These are phyloP conservation scores for Theonella swinhoei DNA, from an alignment of 37 sponge, comb jelly and placozoan genomes.

Conservation along the genomic window DNA sequence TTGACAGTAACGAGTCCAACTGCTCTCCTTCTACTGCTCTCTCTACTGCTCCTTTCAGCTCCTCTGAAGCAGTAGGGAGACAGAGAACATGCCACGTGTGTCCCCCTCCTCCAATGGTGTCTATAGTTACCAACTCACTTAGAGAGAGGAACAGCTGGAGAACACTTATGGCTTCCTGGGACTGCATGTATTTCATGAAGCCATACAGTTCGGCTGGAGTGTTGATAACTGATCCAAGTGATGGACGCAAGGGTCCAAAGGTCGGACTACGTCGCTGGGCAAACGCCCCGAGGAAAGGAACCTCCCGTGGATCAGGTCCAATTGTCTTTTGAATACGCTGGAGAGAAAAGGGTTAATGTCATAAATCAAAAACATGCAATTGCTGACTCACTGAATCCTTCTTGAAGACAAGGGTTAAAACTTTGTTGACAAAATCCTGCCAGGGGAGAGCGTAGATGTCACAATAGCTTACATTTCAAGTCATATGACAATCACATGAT, in stretches of 20 bases:
- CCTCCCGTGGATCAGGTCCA: conserved; percentile 29
- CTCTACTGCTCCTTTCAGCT: background rate
- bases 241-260: conserved; percentile 3
- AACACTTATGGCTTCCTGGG: conserved; percentile 26
- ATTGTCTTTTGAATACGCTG: conserved; percentile 13
- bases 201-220: conserved; percentile 36
- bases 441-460: background rate
- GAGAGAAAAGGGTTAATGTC: background rate
- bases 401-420: conserved; percentile 43
- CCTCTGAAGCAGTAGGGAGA: background rate
- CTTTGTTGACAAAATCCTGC: conserved; percentile 70
- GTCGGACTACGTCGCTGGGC: background rate
- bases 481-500: background rate
- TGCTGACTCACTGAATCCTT: conserved; percentile 54
- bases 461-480: no score
- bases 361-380: background rate
- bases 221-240: conserved; percentile 13
- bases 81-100: background rate
- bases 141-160: conserved; percentile 44
- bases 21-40: background rate
- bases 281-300: conserved; percentile 18
- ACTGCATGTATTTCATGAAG: conserved; percentile 75
- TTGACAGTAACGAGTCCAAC: background rate
- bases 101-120: no score
- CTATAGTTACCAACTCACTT: conserved; percentile 18